These are phyloP conservation scores for Cordilura impudica DNA, from an alignment of 2,888 invertebrate genomes.

Conservation along the genomic window DNA sequence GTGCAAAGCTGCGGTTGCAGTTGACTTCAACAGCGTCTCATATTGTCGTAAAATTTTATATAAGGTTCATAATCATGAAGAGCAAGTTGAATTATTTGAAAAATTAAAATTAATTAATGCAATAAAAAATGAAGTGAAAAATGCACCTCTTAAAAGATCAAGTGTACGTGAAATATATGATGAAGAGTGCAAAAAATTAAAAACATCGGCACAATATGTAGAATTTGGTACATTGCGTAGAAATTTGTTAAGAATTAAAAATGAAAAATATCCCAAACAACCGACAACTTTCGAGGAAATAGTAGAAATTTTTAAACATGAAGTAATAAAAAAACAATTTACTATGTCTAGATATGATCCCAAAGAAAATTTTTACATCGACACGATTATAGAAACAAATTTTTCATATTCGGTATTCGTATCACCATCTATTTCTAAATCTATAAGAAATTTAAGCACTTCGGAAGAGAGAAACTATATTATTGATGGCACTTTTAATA, in stretches of 20 bases:
- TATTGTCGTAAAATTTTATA: slow-evolving; percentile 3
- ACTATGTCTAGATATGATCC: slow-evolving; percentile 16
- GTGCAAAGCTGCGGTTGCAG: slow-evolving; percentile 2
- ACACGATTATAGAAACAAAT: slow-evolving; percentile 19
- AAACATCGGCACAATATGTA: not conserved
- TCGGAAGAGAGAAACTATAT: slow-evolving; percentile 24
- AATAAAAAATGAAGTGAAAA: slow-evolving; percentile 17
- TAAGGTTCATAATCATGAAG: slow-evolving; percentile 18
- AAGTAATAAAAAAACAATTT: slow-evolving; percentile 29
- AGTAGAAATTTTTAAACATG: slow-evolving; percentile 30
- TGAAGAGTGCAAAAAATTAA: slow-evolving; percentile 30
- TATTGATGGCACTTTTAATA: slow-evolving; percentile 21
- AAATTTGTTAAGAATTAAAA: slow-evolving; percentile 9
- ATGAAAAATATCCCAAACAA: slow-evolving; percentile 26
- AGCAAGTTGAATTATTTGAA: slow-evolving; percentile 21
- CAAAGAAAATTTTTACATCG: too few relatives aligned
- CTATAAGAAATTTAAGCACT: slow-evolving; percentile 14
- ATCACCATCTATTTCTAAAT: slow-evolving; percentile 24
- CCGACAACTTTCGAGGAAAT: slow-evolving; percentile 17
- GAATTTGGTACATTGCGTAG: slow-evolving; percentile 18
- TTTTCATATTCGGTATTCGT: slow-evolving; percentile 27
- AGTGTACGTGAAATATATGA: slow-evolving; percentile 39
- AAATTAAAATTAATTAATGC: slow-evolving; percentile 31
- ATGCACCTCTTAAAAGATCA: slow-evolving; percentile 26
- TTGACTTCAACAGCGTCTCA: not conserved